These are phyloP conservation scores for Drosophila nr. perissopoda DNA, from an alignment of 2,888 invertebrate genomes.

Conservation along the genomic window DNA sequence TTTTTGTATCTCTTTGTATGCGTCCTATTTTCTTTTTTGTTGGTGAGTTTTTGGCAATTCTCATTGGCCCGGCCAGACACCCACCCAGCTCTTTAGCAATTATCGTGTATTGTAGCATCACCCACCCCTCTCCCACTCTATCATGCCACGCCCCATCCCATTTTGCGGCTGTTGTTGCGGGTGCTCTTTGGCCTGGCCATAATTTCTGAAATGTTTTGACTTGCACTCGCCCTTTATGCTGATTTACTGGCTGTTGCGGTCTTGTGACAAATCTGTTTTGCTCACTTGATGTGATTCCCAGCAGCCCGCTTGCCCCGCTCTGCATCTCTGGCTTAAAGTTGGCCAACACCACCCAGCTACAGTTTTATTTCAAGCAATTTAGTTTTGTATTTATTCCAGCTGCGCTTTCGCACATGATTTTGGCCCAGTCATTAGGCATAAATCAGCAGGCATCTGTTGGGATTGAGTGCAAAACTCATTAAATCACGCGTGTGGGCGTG, in stretches of 20 bases:
- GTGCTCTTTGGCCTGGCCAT: conserved; percentile 69
- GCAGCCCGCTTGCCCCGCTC: background rate
- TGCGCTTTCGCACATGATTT: conserved; percentile 42
- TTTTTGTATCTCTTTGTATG: conserved; percentile 19
- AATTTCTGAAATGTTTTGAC: conserved; percentile 80
- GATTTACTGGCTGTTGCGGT: conserved; percentile 80
- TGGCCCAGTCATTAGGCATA: conserved; percentile 71
- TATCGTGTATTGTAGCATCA: conserved; percentile 59
- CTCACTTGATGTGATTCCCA: conserved; percentile 73
- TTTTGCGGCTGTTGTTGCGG: conserved; percentile 56
- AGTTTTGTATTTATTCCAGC: conserved; percentile 73
- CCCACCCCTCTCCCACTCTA: background rate
- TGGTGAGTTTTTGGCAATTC: conserved; percentile 39
- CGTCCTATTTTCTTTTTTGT: conserved; percentile 31
- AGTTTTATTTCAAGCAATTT: conserved; percentile 77
- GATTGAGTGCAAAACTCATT: conserved; percentile 60
- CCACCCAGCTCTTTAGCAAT: conserved; percentile 56
- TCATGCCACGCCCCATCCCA: background rate
- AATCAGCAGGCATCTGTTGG: conserved; percentile 55
- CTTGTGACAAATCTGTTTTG: conserved; percentile 80
- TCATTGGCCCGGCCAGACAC: conserved; percentile 26
- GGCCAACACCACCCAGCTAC: conserved; percentile 37
- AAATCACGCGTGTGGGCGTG: conserved; percentile 60
- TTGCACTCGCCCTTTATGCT: conserved; percentile 78
- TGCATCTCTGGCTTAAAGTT: conserved; percentile 63